Percentiles rank a stretch among this genome's conserved stretches.
Conservation (phyloP, 1,140 invertebrate species). For the Meloidogyne exigua region DNA sequence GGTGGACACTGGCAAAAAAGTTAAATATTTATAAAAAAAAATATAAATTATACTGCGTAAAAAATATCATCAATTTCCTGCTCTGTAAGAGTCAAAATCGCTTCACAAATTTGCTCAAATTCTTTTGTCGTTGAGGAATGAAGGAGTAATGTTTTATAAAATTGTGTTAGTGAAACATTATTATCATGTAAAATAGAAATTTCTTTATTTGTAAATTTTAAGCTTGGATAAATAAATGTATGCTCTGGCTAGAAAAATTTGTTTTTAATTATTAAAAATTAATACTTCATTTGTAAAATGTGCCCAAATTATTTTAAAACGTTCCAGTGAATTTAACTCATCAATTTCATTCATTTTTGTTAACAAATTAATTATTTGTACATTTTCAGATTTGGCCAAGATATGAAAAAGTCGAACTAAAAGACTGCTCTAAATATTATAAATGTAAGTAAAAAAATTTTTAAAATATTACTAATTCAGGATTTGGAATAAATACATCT, state of each 20-base stretch:
- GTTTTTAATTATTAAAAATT: background rate
- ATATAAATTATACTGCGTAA: background rate
- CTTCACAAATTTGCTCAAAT: background rate
- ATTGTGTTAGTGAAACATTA: background rate
- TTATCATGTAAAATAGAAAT: background rate
- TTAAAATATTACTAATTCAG: background rate
- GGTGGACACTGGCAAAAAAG: background rate
- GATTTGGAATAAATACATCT: background rate
- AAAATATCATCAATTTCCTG: background rate
- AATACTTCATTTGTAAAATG: background rate
- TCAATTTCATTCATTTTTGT: conserved; percentile 5
- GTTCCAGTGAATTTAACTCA: background rate
- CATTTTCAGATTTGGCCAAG: conserved; percentile 22
- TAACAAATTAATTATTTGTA: background rate
- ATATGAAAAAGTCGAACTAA: background rate
- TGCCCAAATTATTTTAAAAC: background rate
- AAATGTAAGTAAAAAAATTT: background rate
- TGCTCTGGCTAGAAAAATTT: background rate
- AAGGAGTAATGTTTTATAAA: background rate
- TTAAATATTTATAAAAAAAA: background rate
- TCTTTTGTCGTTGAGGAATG: background rate
- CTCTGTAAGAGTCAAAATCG: background rate
- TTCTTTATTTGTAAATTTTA: background rate
- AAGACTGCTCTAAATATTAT: background rate
- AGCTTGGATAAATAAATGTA: background rate